These are phyloP conservation scores for Colletes collaris DNA, from an alignment of 2,888 invertebrate species.

Conservation along the genomic window DNA sequence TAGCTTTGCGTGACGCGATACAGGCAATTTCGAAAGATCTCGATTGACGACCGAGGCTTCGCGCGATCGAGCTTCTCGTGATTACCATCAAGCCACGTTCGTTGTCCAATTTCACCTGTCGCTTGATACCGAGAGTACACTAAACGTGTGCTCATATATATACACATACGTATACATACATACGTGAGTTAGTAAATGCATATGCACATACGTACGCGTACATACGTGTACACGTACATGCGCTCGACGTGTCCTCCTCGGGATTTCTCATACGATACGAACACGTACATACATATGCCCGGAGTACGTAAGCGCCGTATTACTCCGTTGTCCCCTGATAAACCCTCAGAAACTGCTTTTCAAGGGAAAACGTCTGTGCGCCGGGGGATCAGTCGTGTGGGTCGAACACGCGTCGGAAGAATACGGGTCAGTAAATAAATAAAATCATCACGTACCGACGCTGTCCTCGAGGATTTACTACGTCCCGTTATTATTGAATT, in stretches of 20 bases:
- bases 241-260: no score
- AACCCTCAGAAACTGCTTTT: slow-evolving; percentile 23
- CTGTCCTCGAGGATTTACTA: not conserved
- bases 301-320: slow-evolving; percentile 23
- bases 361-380: slow-evolving; percentile 14
- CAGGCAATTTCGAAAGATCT: slow-evolving; percentile 49
- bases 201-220: no score
- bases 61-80: slow-evolving; percentile 38
- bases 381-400: not conserved
- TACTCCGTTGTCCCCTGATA: slow-evolving; percentile 36
- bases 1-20: slow-evolving; percentile 37
- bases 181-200: no score
- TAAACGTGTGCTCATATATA: not conserved
- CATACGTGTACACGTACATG: no score
- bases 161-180: no score
- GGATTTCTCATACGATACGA: not conserved
- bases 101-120: slow-evolving; percentile 50
- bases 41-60: slow-evolving; percentile 23
- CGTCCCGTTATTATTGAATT: not conserved
- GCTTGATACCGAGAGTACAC: slow-evolving; percentile 18
- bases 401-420: not conserved
- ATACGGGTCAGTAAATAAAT: not conserved
- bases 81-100: slow-evolving; percentile 48
- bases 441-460: not conserved
- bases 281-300: slow-evolving; percentile 6